Conservation (phyloP, 2,113 vertebrate genomes). For the Dolichotis patagonum region DNA sequence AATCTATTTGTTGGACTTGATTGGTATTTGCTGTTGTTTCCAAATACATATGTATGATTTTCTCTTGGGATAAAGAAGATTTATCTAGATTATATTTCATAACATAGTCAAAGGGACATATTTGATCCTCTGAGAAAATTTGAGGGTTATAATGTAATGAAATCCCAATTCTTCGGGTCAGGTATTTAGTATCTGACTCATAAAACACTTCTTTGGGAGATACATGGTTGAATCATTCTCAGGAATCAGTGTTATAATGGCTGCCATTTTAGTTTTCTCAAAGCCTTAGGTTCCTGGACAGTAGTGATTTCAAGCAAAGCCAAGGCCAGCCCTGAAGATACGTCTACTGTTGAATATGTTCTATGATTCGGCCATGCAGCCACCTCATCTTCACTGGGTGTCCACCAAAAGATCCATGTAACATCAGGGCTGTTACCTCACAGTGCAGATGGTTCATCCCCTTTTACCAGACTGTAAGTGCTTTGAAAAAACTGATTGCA, state of each 20-base stretch:
- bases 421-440: neutral
- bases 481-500: neutral
- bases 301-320: slow-evolving; percentile 28
- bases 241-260: slow-evolving; percentile 14
- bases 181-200: neutral
- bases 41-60: slow-evolving; percentile 1
- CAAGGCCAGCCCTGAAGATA: neutral
- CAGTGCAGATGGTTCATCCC: neutral
- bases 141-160: neutral
- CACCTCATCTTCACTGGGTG: neutral
- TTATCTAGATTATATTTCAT: slow-evolving; percentile 22
- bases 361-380: neutral
- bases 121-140: neutral
- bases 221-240: neutral
- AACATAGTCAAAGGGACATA: neutral
- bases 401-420: neutral
- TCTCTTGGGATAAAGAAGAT: neutral
- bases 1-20: slow-evolving; percentile 14
- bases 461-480: neutral
- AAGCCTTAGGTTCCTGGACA: neutral
- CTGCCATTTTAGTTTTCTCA: slow-evolving; percentile 27
- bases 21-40: slow-evolving; percentile 11
- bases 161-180: neutral
- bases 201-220: slow-evolving; percentile 34
- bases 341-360: neutral